These are phyloP conservation scores for Pseudoatta argentina DNA, from an alignment of 1,140 invertebrate species.

Conservation along the genomic window DNA sequence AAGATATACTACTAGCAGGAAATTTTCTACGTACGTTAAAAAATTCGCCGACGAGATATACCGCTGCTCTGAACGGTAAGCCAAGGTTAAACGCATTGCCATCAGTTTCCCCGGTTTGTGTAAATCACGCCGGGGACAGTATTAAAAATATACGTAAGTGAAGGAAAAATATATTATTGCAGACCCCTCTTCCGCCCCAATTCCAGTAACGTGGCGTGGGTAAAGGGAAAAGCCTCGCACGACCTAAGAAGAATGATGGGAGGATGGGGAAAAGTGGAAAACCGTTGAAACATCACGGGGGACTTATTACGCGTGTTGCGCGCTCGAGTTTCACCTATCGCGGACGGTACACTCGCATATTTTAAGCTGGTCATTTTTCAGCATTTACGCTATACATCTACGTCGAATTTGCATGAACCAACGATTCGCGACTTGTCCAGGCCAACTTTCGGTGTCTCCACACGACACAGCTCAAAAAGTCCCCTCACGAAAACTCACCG, in stretches of 20 bases:
- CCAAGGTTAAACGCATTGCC: slow-evolving; percentile 60
- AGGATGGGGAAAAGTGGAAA: not conserved
- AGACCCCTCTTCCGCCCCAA: not conserved
- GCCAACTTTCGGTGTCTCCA: slow-evolving; percentile 72
- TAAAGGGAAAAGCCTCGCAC: slow-evolving; percentile 29
- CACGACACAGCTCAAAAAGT: slow-evolving; percentile 31
- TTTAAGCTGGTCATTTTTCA: slow-evolving; percentile 86
- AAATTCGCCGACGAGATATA: slow-evolving; percentile 55
- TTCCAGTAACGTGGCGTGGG: not conserved
- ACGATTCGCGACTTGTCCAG: slow-evolving; percentile 78
- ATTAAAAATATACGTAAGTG: slow-evolving; percentile 64
- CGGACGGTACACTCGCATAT: slow-evolving; percentile 84
- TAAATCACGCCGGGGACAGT: slow-evolving; percentile 57
- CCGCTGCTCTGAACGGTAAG: slow-evolving; percentile 34
- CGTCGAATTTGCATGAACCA: slow-evolving; percentile 82
- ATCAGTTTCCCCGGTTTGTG: slow-evolving; percentile 54
- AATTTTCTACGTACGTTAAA: slow-evolving; percentile 30
- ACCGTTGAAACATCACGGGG: slow-evolving; percentile 75
- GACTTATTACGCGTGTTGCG: slow-evolving; percentile 78
- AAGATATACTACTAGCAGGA: slow-evolving; percentile 10
- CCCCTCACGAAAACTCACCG: not conserved
- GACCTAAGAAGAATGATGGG: slow-evolving; percentile 20
- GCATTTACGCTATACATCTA: slow-evolving; percentile 84
- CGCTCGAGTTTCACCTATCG: slow-evolving; percentile 82
- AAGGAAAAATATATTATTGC: slow-evolving; percentile 57